Conservation (phyloP, 2,113 vertebrate genomes). For the Nesoenas mayeri region DNA sequence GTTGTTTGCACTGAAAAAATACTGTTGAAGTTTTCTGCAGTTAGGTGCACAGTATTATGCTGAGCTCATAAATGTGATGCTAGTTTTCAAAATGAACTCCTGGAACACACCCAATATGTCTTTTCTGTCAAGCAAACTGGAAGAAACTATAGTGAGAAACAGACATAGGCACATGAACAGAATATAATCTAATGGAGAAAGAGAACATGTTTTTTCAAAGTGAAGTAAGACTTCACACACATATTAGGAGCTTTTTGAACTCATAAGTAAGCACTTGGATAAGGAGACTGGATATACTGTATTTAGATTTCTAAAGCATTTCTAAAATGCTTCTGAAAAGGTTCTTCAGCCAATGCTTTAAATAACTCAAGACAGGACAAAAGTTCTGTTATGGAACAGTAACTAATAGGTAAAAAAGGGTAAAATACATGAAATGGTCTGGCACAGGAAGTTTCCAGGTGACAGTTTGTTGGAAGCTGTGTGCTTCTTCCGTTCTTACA, state of each 20-base stretch:
- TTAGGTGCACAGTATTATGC: background rate
- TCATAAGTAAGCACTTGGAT: background rate
- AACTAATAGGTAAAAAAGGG: background rate
- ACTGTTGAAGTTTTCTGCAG: background rate
- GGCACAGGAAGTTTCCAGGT: slow-evolving; percentile 43
- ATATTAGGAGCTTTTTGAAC: background rate
- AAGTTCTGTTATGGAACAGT: background rate
- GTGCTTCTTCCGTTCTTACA: background rate
- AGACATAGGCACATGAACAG: background rate
- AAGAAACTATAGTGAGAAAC: background rate
- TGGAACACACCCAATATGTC: background rate
- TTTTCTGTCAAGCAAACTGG: background rate
- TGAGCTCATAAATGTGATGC: background rate
- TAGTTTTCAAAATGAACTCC: background rate
- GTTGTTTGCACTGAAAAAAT: background rate
- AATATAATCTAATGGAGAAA: background rate
- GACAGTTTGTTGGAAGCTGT: slow-evolving; percentile 26
- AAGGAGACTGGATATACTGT: background rate
- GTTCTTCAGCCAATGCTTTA: slow-evolving; percentile 2
- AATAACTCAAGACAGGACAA: background rate
- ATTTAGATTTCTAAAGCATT: background rate
- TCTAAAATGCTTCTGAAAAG: slow-evolving; percentile 7
- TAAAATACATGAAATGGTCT: background rate
- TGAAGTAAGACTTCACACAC: background rate
- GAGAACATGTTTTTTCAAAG: background rate